Conservation (phyloP, 2,113 vertebrate species). For the Podilymbus podiceps region DNA sequence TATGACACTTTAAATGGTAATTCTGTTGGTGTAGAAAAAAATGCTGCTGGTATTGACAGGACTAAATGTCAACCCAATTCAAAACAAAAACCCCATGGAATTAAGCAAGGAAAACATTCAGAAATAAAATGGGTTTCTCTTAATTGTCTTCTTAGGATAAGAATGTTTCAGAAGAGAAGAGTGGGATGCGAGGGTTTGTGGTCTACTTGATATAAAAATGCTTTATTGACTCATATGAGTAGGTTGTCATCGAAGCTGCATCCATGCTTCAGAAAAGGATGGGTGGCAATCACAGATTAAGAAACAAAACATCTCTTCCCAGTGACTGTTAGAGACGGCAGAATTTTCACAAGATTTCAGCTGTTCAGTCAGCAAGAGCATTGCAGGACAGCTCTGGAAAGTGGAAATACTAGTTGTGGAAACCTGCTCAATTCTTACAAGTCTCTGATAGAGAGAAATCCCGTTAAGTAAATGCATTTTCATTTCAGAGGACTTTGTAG, state of each 20-base stretch:
- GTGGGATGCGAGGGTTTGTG: neutral
- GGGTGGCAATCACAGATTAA: neutral
- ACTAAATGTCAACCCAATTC: neutral
- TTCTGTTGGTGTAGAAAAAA: neutral
- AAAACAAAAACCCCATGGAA: neutral
- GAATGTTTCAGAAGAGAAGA: neutral
- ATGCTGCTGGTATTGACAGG: neutral
- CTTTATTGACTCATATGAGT: conserved; percentile 13
- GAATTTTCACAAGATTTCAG: neutral
- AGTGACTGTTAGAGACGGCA: neutral
- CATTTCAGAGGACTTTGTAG: neutral
- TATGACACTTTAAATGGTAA: neutral
- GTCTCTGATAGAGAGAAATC: neutral
- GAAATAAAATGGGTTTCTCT: neutral
- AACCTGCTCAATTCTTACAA: neutral
- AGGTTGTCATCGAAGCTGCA: neutral
- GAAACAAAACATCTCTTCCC: neutral
- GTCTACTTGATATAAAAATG: neutral
- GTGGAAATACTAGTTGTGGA: neutral
- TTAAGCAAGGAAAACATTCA: neutral
- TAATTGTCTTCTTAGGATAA: neutral
- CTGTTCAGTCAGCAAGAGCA: neutral
- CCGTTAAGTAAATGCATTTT: neutral
- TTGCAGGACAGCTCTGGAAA: neutral
- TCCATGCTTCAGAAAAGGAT: neutral